These are phyloP conservation scores for Narcine bancroftii DNA, from an alignment of 2,113 vertebrate species.

Conservation along the genomic window DNA sequence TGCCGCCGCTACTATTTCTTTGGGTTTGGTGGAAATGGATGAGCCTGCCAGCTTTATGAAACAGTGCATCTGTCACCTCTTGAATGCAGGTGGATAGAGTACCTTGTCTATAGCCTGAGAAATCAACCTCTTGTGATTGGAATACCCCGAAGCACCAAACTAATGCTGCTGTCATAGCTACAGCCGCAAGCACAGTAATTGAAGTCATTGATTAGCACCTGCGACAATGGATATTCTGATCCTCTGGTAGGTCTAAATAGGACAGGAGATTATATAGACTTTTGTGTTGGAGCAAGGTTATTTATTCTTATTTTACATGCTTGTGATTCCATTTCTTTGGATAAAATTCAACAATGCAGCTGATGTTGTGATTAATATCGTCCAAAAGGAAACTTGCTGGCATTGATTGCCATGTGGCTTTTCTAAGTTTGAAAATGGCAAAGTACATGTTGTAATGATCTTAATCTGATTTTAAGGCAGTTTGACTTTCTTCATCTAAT, in stretches of 20 bases:
- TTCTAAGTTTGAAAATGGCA: neutral
- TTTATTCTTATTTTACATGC: slow-evolving; percentile 21
- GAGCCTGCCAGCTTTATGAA: slow-evolving; percentile 22
- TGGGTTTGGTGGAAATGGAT: slow-evolving; percentile 29
- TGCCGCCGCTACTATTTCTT: neutral
- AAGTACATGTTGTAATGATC: neutral
- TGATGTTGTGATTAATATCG: neutral
- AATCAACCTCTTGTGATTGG: slow-evolving; percentile 25
- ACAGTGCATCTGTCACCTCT: slow-evolving; percentile 10
- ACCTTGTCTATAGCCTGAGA: neutral
- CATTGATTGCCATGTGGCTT: neutral
- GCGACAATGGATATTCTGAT: neutral
- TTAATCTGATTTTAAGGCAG: neutral
- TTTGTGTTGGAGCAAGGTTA: neutral
- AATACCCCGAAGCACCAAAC: neutral
- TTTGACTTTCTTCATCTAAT: neutral
- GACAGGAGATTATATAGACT: neutral
- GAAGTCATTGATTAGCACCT: slow-evolving; percentile 16
- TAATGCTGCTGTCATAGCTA: slow-evolving; percentile 19
- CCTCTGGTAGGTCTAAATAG: neutral
- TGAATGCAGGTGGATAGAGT: neutral
- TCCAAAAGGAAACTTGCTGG: neutral
- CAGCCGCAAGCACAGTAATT: neutral
- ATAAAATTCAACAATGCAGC: neutral
- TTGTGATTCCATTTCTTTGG: neutral